Percentiles rank a stretch among this genome's conserved stretches.
Conservation (phyloP, 2,113 vertebrate species). For the Osmerus mordax region DNA sequence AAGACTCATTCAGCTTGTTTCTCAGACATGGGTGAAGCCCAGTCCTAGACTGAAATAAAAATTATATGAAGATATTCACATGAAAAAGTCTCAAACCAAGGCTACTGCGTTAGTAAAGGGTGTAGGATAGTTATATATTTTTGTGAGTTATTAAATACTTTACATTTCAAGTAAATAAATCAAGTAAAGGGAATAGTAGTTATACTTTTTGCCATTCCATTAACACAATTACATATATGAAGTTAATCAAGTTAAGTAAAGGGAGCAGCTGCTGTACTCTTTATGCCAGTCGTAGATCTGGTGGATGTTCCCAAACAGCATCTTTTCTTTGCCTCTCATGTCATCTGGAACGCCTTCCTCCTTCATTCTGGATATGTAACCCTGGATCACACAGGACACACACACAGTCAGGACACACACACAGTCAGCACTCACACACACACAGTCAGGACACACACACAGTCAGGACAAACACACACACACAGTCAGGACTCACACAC, state of each 20-base stretch:
- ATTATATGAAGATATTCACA: neutral
- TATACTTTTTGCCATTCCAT: too few species aligned
- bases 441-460: neutral
- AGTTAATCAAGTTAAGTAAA: too few species aligned
- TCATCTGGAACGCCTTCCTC: constrained; percentile 97
- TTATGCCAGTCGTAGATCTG: constrained; percentile 99
- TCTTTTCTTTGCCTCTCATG: constrained; percentile 99
- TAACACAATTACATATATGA: too few species aligned
- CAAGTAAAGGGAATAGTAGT: too few species aligned
- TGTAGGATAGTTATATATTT: too few species aligned
- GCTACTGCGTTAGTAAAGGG: too few species aligned
- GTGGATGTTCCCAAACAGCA: constrained; percentile 98
- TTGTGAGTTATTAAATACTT: too few species aligned
- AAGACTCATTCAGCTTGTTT: too few species aligned
- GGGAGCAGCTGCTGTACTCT: constrained; percentile 78
- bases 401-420: neutral
- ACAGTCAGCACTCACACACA: neutral
- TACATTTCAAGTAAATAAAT: too few species aligned
- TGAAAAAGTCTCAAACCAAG: neutral
- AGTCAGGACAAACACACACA: neutral
- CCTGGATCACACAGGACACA: constrained; percentile 66
- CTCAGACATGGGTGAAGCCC: too few species aligned
- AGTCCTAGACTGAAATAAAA: neutral
- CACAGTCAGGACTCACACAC: neutral
- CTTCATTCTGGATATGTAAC: constrained; percentile 97